phyloP scores from a whole-genome alignment of 2,113 vertebrate genomes.

The Gobiocypris rarus region DNA sequence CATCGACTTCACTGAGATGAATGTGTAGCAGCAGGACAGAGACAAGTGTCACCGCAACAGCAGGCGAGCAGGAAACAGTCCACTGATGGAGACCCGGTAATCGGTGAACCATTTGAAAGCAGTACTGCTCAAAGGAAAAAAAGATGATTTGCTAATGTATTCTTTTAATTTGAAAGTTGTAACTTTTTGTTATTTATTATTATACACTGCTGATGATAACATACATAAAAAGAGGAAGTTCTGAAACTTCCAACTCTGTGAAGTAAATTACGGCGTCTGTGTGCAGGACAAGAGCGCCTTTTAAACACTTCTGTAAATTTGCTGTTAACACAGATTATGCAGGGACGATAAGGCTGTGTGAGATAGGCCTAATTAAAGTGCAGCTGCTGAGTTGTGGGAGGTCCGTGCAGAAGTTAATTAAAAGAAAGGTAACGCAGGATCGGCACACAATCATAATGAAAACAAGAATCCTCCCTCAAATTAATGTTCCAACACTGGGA shows the following conservation, averaged over 20 bases:
- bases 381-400: conserved; percentile 48
- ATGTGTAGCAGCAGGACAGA: not conserved
- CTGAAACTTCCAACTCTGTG: conserved; percentile 2
- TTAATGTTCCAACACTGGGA: conserved; percentile 31
- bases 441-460: conserved; percentile 8
- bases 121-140: not conserved
- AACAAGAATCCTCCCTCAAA: conserved; percentile 46
- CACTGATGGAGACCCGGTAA: not conserved
- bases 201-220: not conserved
- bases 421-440: conserved; percentile 44
- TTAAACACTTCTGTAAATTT: conserved; percentile 42
- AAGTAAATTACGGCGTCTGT: not conserved
- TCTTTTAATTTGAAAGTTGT: not conserved
- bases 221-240: not conserved
- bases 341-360: conserved; percentile 54
- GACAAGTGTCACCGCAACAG: not conserved
- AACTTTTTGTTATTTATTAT: conserved; percentile 18
- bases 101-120: not conserved
- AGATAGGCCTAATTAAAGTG: conserved; percentile 58
- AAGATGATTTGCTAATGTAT: not conserved
- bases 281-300: not conserved
- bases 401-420: conserved; percentile 62
- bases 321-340: conserved; percentile 54
- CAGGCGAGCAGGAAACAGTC: not conserved
- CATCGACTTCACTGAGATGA: not conserved